phyloP scores from a whole-genome alignment of 2,113 vertebrate genomes.

The Nematolebias whitei region DNA sequence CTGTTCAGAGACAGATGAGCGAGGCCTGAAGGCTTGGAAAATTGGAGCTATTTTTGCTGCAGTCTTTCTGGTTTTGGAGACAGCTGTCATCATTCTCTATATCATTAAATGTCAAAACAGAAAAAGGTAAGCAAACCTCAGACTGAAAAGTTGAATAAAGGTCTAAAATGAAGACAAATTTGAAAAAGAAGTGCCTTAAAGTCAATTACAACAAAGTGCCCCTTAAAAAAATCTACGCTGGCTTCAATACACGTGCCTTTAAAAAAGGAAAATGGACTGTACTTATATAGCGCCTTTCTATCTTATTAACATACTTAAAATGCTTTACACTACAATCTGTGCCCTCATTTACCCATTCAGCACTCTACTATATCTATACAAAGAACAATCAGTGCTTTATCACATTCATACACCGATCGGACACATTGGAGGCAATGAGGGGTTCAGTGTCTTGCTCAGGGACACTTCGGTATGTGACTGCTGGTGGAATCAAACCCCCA shows the following conservation, averaged over 20 bases:
- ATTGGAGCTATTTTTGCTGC: conserved; percentile 75
- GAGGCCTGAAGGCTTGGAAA: conserved; percentile 75
- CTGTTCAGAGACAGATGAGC: conserved; percentile 51
- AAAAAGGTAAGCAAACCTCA: conserved; percentile 58
- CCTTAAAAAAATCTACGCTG: neutral
- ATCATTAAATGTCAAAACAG: conserved; percentile 70
- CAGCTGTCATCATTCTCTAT: conserved; percentile 70
- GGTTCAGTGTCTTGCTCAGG: no score
- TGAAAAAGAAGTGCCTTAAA: neutral
- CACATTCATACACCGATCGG: no score
- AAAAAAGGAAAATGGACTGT: no score
- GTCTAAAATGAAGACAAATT: neutral
- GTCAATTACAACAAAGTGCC: neutral
- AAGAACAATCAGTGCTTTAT: no score
- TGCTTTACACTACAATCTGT: no score
- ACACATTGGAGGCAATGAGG: no score
- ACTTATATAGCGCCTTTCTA: no score
- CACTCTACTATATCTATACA: no score
- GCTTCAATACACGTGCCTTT: neutral
- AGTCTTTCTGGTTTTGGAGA: conserved; percentile 74
- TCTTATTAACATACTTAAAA: no score
- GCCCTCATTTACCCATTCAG: no score
- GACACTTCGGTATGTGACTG: no score
- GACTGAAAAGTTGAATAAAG: neutral
- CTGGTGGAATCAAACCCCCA: no score